Evolutionary conservation across 2,797 vertebrate species (phyloP), one percentile per base, ranked within the genome.

Genomic region (Pseudotriccus pelzelni): DNA sequence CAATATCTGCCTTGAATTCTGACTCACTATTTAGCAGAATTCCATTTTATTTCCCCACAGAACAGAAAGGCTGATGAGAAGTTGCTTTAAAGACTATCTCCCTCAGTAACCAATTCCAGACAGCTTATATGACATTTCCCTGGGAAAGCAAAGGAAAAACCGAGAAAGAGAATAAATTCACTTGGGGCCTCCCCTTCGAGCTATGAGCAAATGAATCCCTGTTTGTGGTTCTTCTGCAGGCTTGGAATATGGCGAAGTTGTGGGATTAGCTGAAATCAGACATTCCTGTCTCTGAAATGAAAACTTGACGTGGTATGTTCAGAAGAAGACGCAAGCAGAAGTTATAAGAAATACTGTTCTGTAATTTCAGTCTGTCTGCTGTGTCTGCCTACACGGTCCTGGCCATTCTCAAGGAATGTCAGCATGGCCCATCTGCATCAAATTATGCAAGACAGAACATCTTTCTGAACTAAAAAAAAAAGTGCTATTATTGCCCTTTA

Each of bases 211-310:
- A 93, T 76, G 68, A 94, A 92, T 68, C 89, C 60, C 53, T 87
- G 43, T 89, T 93, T 94, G 68, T 72, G 77, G 69, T 89, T 84
- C 64, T 87, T 78, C 75, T 84, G 59, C 81, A 86, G 83, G 43
- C 70, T 88, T 78, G 55, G 87, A 89, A 28, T 72, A 92, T 34
- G 50, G 86, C 78, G 92, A 95, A 96, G 72, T 82, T 96, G 91
- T 94, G 95, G 87, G 95, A 97, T 97, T 97, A 97, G 81, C 81
- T 97, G 77, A 97, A 96, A 95, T 95, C 93, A 97, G 96, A 96
- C 92, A 97, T 96, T 97, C 93, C 87, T 95, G 91, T 93, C 92
- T 96, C 92, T 89, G 63, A 95, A 96, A 84, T 72, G 77, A 96
- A 96, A 97, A 97, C 70, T 90, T 85, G 88, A 82, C 92, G 95